Percentiles rank a stretch among this genome's conserved stretches.
phyloP scores from a whole-genome alignment of 2,113 vertebrate genomes.

The Hippolais icterina region DNA sequence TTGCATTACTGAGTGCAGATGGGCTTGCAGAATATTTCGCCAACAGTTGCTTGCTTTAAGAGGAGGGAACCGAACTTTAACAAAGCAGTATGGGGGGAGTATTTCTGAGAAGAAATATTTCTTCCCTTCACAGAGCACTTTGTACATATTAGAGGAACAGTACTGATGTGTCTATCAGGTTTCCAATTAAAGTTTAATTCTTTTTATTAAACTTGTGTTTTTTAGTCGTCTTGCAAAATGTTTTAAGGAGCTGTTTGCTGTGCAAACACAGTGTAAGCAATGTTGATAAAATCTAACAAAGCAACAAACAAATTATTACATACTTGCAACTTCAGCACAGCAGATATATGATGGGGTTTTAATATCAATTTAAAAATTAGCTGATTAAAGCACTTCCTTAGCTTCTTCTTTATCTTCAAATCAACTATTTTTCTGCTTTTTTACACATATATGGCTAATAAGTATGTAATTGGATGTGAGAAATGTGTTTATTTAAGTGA shows the following conservation, averaged over 20 bases:
- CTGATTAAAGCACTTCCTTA: not conserved
- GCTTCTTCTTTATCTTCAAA: not conserved
- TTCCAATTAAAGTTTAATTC: not conserved
- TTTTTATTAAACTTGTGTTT: not conserved
- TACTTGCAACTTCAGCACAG: not conserved
- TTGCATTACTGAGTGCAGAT: not conserved
- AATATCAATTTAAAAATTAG: not conserved
- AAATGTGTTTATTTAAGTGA: not conserved
- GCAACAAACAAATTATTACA: not conserved
- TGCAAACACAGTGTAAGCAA: not conserved
- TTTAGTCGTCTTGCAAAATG: not conserved
- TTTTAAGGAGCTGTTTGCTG: not conserved
- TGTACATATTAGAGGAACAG: not conserved
- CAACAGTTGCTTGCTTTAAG: not conserved
- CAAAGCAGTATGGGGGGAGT: accelerated
- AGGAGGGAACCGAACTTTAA: not conserved
- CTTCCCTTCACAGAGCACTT: not conserved
- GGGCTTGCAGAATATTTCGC: not conserved
- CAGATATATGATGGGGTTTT: not conserved
- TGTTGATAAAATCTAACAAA: not conserved
- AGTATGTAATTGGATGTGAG: not conserved
- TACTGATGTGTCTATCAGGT: not conserved
- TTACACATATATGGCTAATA: not conserved
- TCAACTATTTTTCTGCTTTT: not conserved
- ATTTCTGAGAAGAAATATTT: not conserved